phyloP scores from a whole-genome alignment of 2,113 vertebrate species.

The Phoenicopterus ruber region DNA sequence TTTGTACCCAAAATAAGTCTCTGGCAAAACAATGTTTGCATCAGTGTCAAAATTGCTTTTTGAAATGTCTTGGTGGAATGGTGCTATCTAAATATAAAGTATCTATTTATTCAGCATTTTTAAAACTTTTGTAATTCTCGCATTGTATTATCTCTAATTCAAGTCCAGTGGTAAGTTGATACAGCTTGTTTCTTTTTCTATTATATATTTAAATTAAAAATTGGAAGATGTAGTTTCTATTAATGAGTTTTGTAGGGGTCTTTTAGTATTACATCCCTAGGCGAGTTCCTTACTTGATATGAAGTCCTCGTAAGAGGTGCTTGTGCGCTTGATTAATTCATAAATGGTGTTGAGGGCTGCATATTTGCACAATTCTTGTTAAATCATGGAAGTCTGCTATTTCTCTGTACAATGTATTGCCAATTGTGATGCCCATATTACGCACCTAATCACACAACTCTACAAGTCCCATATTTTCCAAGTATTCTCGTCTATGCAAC shows the following conservation, averaged over 20 bases:
- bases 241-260: slow-evolving; percentile 76
- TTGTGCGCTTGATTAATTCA: slow-evolving; percentile 76
- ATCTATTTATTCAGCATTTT: slow-evolving; percentile 62
- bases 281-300: slow-evolving; percentile 60
- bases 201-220: slow-evolving; percentile 78
- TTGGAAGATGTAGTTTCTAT: slow-evolving; percentile 69
- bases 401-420: slow-evolving; percentile 49
- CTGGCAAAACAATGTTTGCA: slow-evolving; percentile 31
- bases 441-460: slow-evolving; percentile 42
- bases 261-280: slow-evolving; percentile 74
- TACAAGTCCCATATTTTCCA: slow-evolving; percentile 17
- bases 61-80: not conserved
- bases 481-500: not conserved
- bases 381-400: slow-evolving; percentile 54
- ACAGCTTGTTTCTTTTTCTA: slow-evolving; percentile 71
- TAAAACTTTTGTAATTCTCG: slow-evolving; percentile 42
- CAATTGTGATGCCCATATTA: slow-evolving; percentile 40
- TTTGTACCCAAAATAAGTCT: slow-evolving; percentile 22
- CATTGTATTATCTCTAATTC: slow-evolving; percentile 55
- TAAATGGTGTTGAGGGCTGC: slow-evolving; percentile 61
- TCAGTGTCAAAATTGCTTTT: slow-evolving; percentile 31
- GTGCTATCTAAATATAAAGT: slow-evolving; percentile 20
- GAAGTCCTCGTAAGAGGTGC: slow-evolving; percentile 70
- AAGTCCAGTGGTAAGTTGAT: slow-evolving; percentile 54
- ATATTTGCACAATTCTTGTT: slow-evolving; percentile 71